Evolutionary conservation across 37 sponge, comb jelly and placozoan genomes (phyloP).

Genomic region (Hormiphora californensis): DNA sequence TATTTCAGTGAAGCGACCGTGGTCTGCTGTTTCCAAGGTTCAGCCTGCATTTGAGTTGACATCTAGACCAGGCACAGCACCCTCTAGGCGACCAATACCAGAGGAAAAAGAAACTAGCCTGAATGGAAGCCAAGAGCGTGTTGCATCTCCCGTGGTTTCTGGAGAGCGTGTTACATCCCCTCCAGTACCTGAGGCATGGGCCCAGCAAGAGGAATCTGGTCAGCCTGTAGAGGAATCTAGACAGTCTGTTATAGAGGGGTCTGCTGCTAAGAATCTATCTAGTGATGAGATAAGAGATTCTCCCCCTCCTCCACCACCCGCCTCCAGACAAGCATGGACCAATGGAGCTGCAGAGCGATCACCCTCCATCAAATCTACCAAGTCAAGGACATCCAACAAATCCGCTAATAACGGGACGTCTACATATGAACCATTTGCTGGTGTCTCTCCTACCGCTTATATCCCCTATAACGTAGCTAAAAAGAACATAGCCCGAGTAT

Average conservation of each 20-base stretch:
- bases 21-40: not conserved
- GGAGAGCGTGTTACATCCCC: too few species aligned
- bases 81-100: not conserved
- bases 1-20: not conserved
- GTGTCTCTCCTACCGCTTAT: constrained; percentile 4
- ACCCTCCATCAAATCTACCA: not conserved
- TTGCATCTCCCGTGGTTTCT: too few species aligned
- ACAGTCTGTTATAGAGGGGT: not conserved
- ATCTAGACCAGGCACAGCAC: not conserved
- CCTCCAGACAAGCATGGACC: too few species aligned
- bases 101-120: not conserved
- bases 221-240: not conserved
- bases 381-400: not conserved
- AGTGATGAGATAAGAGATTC: too few species aligned
- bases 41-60: constrained; percentile 26
- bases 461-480: constrained; percentile 43
- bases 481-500: not conserved
- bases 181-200: not conserved
- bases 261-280: too few species aligned
- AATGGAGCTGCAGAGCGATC: not conserved
- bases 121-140: too few species aligned
- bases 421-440: not conserved
- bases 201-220: not conserved
- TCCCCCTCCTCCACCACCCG: too few species aligned
- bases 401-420: not conserved